Evolutionary conservation across 2,888 invertebrate species (phyloP), one percentile per base, ranked within the genome.

Genomic region (Hydriomena furcata): DNA sequence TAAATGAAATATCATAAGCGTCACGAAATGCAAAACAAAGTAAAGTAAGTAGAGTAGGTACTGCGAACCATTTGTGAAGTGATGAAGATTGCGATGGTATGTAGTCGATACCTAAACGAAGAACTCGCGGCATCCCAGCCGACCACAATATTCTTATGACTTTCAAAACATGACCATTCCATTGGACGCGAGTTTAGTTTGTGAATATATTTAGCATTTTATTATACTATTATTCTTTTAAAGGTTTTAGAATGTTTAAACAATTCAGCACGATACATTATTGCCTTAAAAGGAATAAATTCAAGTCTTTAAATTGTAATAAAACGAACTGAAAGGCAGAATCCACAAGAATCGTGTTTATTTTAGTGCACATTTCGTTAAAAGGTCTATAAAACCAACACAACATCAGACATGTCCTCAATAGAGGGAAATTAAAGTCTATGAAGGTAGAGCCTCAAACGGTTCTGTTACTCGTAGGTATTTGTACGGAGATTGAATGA

Each of bases 161-260:
- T 82, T 79, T 76, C 78, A 73, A 84, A 85, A 87, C 84, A 85
- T 78, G 78, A 78, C 71, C 82, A 84, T 84, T 82, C 79, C 82
- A 79, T 82, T 84, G 77, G 73, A 79, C 70, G 74, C 73, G 63
- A 66, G 62, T 66, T 71, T 71, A 66, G 67, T 66, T 63, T 70
- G 56, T 72, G 72, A 73, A 79, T 80, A 79, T 76, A 73, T 79
- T 82, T 69, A 75, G 78, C 65, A 67, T 79, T 83, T 82, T 82
- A 82, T 81, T 71, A 54, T 67, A 64, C 76, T 73, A 76, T 83
- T 77, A 80, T 79, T 80, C 74, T 76, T 73, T 78, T 76, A 73
- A 72, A 68, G 57, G 60, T 64, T 65, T 70, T 47, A 47, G 65
- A 65, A 72, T 69, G 65, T 67, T 61, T 57, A 68, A 72, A 66